phyloP scores from a whole-genome alignment of 2,888 invertebrate genomes.

The Drosophila kambysellisi region DNA sequence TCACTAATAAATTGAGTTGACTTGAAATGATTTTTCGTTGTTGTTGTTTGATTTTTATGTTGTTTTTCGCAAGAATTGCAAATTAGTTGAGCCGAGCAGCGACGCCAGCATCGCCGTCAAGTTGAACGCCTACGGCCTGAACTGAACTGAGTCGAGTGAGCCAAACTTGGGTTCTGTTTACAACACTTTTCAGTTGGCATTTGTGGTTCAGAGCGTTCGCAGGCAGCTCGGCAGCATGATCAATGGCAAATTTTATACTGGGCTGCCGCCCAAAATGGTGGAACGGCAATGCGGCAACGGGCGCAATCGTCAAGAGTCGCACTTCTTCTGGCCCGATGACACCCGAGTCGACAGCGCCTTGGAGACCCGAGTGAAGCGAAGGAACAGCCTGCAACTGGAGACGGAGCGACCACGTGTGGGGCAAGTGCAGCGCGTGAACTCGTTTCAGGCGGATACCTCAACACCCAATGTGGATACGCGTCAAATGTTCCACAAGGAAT shows the following conservation, averaged over 20 bases:
- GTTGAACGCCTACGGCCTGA: conserved; percentile 67
- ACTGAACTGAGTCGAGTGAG: conserved; percentile 28
- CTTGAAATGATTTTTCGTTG: conserved; percentile 50
- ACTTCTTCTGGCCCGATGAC: conserved; percentile 85
- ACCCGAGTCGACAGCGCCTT: conserved; percentile 73
- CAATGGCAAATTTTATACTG: conserved; percentile 85
- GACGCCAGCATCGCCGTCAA: conserved; percentile 30
- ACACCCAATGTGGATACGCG: conserved; percentile 75
- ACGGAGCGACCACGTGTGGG: conserved; percentile 25
- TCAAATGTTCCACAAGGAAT: conserved; percentile 83
- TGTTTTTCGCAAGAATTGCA: conserved; percentile 78
- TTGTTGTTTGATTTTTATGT: conserved; percentile 40
- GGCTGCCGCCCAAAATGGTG: conserved; percentile 84
- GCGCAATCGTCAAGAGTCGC: conserved; percentile 83
- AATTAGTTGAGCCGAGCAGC: conserved; percentile 65
- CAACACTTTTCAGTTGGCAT: conserved; percentile 59
- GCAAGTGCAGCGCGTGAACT: conserved; percentile 17
- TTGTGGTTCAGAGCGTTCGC: conserved; percentile 43
- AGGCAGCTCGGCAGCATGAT: conserved; percentile 67
- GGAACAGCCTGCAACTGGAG: conserved; percentile 75
- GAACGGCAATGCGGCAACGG: conserved; percentile 69
- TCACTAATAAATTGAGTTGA: conserved; percentile 65
- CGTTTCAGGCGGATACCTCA: conserved; percentile 25
- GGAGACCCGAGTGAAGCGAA: conserved; percentile 73
- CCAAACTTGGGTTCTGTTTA: conserved; percentile 56